Base-by-base conservation (phyloP, 2,888 invertebrate genomes). In the Panopea generosa region DNA sequence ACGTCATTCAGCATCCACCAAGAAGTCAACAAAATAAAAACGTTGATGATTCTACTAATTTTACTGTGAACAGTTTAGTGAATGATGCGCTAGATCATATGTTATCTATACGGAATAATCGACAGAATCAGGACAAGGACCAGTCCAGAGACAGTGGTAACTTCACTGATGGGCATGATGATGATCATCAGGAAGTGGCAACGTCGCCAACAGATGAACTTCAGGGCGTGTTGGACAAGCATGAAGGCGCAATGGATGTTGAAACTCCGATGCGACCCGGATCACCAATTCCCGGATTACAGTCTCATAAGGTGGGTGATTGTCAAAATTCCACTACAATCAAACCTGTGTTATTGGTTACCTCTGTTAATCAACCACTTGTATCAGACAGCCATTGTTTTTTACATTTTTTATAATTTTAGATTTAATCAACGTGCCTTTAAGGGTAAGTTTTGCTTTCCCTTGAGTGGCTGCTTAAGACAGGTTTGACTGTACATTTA, bases 11-110 rank as follows among this genome's bases (percentile, higher is more conserved):
- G 4, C 38, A 47, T 9, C 62, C 62, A 14, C 49, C 27, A 6
- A 20, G 27, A 14, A 38, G 40, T 9, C 24, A 9, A 22, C 11
- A 24, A 11, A 43, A 67, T 63, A 57, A 55, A 33, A 49, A 55
- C 1, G 55, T 83, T 26, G 83, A 84, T n/a, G 59, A 67, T 24
- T 81, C 88, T 6, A 84, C 87, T 26, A 88, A 90, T 38, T 80
- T 82, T 11, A 85, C 88, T n/a, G 86, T 88, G 20, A 83, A 86
- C 26, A 85, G 81, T 11, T 67, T 91, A 68, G 77, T 91, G 45
- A 84, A 89, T 27, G 90, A 91, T 52, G 90, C 91, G 16, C 85
- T 91, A 27, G 77, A 86, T n/a, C 84, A 89, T 27, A 90, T 91
- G 84, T 63, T 91, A 24, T 73, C 70, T 22, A 90, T 91, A 38